Conservation (phyloP, 1,140 invertebrate genomes). For the Cydia amplana region DNA sequence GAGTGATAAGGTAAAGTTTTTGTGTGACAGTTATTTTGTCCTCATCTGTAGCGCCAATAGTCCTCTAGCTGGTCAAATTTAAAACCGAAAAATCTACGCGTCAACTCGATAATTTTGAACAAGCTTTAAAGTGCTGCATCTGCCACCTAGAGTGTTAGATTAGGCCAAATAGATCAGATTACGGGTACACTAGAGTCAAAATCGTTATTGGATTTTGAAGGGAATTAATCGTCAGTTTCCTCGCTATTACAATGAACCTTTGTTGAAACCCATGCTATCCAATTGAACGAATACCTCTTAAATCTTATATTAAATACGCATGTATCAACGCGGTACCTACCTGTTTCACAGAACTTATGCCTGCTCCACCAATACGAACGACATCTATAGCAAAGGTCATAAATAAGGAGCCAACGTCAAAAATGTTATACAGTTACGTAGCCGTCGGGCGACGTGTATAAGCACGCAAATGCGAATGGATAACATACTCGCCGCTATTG, state of each 20-base stretch:
- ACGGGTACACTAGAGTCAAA: background rate
- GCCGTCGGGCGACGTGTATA: constrained; percentile 17
- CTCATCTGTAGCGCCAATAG: background rate
- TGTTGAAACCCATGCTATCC: background rate
- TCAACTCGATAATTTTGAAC: background rate
- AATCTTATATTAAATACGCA: background rate
- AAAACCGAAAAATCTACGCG: constrained; percentile 5
- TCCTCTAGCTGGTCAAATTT: background rate
- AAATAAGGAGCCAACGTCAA: constrained; percentile 16
- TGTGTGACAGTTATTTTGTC: background rate
- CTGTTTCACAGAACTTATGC: background rate
- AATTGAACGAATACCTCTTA: too few relatives aligned
- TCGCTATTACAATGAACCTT: background rate
- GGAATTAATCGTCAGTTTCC: background rate
- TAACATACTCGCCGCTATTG: constrained; percentile 20
- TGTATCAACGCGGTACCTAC: background rate
- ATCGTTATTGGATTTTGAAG: background rate
- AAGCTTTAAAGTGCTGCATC: constrained; percentile 3
- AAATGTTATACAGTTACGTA: constrained; percentile 21
- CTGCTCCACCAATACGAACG: background rate
- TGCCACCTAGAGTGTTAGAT: constrained; percentile 7
- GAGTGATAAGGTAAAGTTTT: background rate
- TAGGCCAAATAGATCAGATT: background rate
- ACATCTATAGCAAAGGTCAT: constrained; percentile 10
- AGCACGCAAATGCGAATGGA: constrained; percentile 18